Base-by-base conservation (phyloP, 2,797 vertebrate genomes). In the Sciurus carolinensis region DNA sequence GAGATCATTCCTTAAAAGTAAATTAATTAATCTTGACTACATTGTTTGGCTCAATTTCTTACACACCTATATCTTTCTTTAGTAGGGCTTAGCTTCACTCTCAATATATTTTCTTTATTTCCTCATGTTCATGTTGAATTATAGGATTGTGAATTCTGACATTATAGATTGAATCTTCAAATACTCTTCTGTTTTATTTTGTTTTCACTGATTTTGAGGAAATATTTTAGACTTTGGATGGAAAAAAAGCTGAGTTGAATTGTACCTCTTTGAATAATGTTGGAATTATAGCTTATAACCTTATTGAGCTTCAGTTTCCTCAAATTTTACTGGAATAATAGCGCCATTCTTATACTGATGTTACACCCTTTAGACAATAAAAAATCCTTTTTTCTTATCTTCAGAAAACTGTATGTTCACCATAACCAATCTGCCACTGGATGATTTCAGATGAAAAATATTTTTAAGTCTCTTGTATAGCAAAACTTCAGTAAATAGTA, bases 1-100 rank as follows among this genome's bases (percentile, higher is more conserved):
- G 30, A 84, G 42, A 90, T 95, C 79, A 81, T 92, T 62, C 72
- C 91, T 97, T 87, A 92, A 91, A 94, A 87, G 6, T 39, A 97
- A 92, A 93, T 59, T 59, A 59, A 59, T 67, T 59, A 59, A 59
- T 67, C 28, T 33, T 36, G 5, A 94, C 8, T 71, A 90, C 33
- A 62, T 73, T 33, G 2, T 1, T 83, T 97, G 59, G 1, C 71
- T 96, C 42, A 96, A 39, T 79, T 96, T 54, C 47, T n/a, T 66
- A 88, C 89, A 42, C 2, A 64, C 24, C 39, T 0, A 47, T n/a
- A 88, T 77, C 14, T 7, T 92, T 91, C 1, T 92, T 90, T 24
- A 66, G 24, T 50, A 93, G 62, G 79, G 54, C 4, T 59, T 92
- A 67, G 5, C n/a, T 1, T 90, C 39, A 39, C 22, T 26, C 3